Evolutionary conservation across 1,140 invertebrate species (phyloP), one percentile per base, ranked within the genome.

Genomic region (Drosophila lowei): DNA sequence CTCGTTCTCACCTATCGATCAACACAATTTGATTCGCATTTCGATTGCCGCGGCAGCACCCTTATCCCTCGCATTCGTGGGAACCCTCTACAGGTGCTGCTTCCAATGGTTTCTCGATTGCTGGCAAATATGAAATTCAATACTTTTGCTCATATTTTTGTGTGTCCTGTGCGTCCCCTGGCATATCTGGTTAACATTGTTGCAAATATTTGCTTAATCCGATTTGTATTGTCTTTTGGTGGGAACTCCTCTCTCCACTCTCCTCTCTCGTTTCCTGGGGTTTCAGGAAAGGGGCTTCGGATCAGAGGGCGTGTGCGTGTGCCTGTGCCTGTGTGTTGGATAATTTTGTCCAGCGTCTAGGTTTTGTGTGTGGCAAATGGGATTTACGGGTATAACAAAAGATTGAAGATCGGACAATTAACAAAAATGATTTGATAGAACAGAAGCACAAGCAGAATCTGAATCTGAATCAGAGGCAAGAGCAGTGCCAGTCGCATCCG

Each of bases 1-100:
- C 54, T 56, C 42, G 18, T 53, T 58, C 63, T 68, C 66, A 66
- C 61, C 76, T 70, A 86, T 85, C 80, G 73, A 85, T 86, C 80
- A 86, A 71, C 46, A 63, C 41, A 77, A 86, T 85, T 85, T 81
- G 80, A 85, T 86, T 85, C 80, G 81, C 80, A 86, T 80, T 80
- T 75, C 28, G 58, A 28, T 66, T 18, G 54, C 13, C n/a, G 9
- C 30, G 30, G 30, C 11, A 3, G 34, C 71, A 72, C 58, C 70
- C 68, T 63, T 21, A 8, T 44, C 50, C 6, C 46, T 53, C 30
- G 21, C 21, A 21, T 52, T 66, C 79, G 79, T 85, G 80, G 80
- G 80, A 85, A 85, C 50, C 46, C 15, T n/a, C 9, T 61, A 85
- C 80, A 85, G 80, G 80, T 85, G 80, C 44, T 86, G 77, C 70